A percentile compares a stretch with the other conserved stretches of the same genome.
These are phyloP conservation scores for Eupithecia subfuscata DNA, from an alignment of 2,888 invertebrate species.

Conservation along the genomic window DNA sequence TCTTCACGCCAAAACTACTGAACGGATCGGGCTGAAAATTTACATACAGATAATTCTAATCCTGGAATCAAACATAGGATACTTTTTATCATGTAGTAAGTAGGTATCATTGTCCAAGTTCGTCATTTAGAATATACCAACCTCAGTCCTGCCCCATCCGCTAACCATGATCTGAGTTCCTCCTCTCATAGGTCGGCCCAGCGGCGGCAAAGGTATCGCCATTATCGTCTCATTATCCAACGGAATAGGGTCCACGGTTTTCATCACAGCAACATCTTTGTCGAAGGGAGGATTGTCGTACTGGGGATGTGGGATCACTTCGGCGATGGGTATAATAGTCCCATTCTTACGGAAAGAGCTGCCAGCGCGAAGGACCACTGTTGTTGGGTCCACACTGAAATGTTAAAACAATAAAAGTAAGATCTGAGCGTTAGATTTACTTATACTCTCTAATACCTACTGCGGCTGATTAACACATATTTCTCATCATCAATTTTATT, in stretches of 20 bases:
- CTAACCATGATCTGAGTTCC: constrained; percentile 63
- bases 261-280: constrained; percentile 76
- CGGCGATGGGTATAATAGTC: constrained; percentile 71
- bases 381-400: constrained; percentile 67
- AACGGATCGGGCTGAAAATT: too few species aligned
- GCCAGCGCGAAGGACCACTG: constrained; percentile 76
- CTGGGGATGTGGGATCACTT: constrained; percentile 69
- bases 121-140: constrained; percentile 37
- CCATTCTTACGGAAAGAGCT: constrained; percentile 71
- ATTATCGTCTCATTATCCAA: constrained; percentile 61
- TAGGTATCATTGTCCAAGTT: background rate
- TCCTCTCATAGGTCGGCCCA: constrained; percentile 52
- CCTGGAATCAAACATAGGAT: too few species aligned
- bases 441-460: too few species aligned
- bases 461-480: too few species aligned
- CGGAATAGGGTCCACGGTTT: constrained; percentile 64
- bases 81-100: too few species aligned
- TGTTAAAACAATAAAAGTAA: background rate
- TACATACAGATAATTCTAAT: too few species aligned
- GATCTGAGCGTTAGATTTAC: background rate
- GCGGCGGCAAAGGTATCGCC: constrained; percentile 60
- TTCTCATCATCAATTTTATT: too few species aligned
- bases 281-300: constrained; percentile 72
- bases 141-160: constrained; percentile 75
- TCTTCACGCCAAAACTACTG: too few species aligned